These are phyloP conservation scores for Eublepharis macularius DNA, from an alignment of 2,113 vertebrate species.

Conservation along the genomic window DNA sequence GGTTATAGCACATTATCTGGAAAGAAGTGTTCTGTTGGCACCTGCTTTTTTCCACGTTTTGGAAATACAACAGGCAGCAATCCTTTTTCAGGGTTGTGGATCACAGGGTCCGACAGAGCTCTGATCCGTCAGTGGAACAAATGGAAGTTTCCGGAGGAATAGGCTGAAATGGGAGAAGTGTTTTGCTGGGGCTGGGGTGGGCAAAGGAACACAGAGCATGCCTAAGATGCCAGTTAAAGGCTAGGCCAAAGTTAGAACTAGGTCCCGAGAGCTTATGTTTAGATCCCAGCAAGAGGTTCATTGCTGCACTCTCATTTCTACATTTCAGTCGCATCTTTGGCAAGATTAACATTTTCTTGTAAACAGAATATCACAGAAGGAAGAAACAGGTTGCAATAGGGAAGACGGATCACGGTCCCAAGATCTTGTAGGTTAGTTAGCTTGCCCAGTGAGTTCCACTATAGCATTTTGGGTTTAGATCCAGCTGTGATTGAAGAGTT, in stretches of 20 bases:
- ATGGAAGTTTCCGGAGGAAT: fast-evolving
- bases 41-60: too few relatives aligned
- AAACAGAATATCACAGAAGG: background rate
- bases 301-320: background rate
- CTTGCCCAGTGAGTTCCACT: too few relatives aligned
- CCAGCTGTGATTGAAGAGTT: background rate
- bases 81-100: background rate
- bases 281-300: background rate
- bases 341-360: background rate
- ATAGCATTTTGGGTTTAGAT: background rate
- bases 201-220: fast-evolving
- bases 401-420: background rate
- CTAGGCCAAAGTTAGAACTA: background rate
- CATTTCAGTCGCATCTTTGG: background rate
- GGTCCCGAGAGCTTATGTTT: background rate
- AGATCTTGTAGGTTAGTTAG: background rate
- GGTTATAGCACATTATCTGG: too few relatives aligned
- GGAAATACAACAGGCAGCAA: too few relatives aligned
- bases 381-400: background rate
- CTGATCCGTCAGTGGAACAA: background rate
- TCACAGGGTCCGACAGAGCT: conserved; percentile 25
- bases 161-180: background rate
- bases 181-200: too few relatives aligned
- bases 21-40: too few relatives aligned
- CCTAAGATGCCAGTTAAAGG: background rate